phyloP scores from a whole-genome alignment of 2,113 vertebrate species.

The Ranitomeya imitator region DNA sequence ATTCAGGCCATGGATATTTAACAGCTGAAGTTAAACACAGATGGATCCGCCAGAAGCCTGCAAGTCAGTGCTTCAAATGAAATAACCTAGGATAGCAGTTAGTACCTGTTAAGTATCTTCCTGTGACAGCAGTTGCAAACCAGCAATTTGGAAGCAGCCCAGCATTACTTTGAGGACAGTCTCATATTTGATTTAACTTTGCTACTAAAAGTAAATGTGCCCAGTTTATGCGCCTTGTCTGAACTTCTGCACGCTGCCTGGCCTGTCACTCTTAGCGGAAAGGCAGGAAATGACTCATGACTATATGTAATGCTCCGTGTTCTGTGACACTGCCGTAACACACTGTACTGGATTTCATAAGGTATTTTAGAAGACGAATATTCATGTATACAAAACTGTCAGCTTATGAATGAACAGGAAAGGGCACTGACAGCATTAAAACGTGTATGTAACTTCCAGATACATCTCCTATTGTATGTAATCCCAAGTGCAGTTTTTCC shows the following conservation, averaged over 20 bases:
- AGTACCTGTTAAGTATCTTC: conserved; percentile 12
- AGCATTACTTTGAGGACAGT: not conserved
- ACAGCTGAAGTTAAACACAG: not conserved
- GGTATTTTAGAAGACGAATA: not conserved
- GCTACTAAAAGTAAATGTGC: conserved; percentile 23
- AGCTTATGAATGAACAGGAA: no score
- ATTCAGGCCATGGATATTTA: not conserved
- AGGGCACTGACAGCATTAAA: no score
- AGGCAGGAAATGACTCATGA: conserved; percentile 16
- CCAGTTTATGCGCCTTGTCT: not conserved
- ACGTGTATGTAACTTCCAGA: no score
- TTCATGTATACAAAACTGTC: no score
- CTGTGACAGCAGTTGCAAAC: not conserved
- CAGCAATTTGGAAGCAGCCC: not conserved
- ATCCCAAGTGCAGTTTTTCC: no score
- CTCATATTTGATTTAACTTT: conserved; percentile 10
- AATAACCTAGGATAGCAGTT: not conserved
- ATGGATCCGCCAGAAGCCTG: not conserved
- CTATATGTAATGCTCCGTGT: not conserved
- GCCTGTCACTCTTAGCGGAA: not conserved
- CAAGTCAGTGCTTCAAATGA: not conserved
- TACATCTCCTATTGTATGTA: no score
- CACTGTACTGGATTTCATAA: not conserved
- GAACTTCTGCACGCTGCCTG: not conserved
- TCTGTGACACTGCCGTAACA: not conserved